Conservation (phyloP, 2,888 invertebrate genomes). For the Caenorhabditis plicata region DNA sequence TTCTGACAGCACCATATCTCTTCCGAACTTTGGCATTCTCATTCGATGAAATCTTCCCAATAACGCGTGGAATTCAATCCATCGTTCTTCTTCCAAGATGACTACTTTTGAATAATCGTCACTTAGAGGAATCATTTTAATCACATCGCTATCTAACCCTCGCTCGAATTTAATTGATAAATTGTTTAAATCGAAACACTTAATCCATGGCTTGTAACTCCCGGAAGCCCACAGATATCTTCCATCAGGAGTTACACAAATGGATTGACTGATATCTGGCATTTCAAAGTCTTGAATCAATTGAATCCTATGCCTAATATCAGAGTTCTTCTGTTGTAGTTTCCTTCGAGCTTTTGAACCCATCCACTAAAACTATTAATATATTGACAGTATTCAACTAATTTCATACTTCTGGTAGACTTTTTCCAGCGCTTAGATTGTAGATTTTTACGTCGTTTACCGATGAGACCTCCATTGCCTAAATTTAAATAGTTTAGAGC, state of each 20-base stretch:
- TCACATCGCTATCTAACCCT: conserved; percentile 92
- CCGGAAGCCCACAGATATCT: conserved; percentile 89
- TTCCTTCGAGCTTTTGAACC: conserved; percentile 67
- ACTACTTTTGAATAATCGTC: conserved; percentile 95
- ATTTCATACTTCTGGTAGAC: conserved; percentile 86
- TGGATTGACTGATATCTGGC: conserved; percentile 83
- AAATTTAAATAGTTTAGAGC: no score
- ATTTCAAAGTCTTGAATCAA: conserved; percentile 98
- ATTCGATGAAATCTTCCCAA: conserved; percentile 87
- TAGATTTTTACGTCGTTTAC: conserved; percentile 95
- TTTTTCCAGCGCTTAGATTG: conserved; percentile 93
- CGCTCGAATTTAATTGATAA: conserved; percentile 95
- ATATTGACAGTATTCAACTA: not conserved
- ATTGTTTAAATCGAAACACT: conserved; percentile 93
- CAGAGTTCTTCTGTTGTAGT: conserved; percentile 69
- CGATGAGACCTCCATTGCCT: conserved; percentile 55
- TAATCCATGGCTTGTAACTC: conserved; percentile 88
- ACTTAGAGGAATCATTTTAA: conserved; percentile 87
- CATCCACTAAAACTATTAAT: conserved; percentile 67
- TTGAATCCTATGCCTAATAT: conserved; percentile 85
- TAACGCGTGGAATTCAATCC: conserved; percentile 91
- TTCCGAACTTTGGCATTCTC: conserved; percentile 89
- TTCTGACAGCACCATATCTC: conserved; percentile 87
- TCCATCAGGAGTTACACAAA: conserved; percentile 84
- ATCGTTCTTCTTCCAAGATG: conserved; percentile 85